Percentiles rank a stretch among this genome's conserved stretches.
Conservation (phyloP, 2,888 invertebrate genomes). For the Pandemis cinnamomeana region DNA sequence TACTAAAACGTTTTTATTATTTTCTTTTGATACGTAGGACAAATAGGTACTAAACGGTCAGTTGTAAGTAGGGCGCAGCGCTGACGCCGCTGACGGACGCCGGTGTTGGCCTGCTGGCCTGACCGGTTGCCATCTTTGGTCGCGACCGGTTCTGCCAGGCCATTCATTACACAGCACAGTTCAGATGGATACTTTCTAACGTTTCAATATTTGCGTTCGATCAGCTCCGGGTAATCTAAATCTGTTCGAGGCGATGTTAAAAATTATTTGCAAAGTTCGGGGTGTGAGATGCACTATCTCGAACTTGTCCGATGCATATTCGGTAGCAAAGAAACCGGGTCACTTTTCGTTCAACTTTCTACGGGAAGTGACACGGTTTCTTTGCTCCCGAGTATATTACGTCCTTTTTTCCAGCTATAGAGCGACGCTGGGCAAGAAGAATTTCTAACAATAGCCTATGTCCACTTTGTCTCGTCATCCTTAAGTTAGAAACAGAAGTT, state of each 20-base stretch:
- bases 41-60: constrained; percentile 51
- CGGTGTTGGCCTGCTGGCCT: constrained; percentile 74
- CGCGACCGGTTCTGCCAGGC: constrained; percentile 75
- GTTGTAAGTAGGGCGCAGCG: constrained; percentile 67
- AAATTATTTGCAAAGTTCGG: constrained; percentile 28
- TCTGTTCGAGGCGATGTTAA: constrained; percentile 39
- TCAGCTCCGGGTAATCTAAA: constrained; percentile 44
- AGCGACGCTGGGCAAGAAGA: neutral
- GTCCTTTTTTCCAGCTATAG: too few species aligned
- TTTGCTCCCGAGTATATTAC: too few species aligned
- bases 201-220: constrained; percentile 54
- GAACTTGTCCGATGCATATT: neutral
- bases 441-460: neutral
- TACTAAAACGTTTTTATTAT: neutral
- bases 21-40: constrained; percentile 41
- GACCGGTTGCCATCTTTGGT: constrained; percentile 79
- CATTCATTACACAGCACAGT: constrained; percentile 64
- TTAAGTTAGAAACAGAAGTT: neutral
- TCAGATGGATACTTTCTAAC: constrained; percentile 57
- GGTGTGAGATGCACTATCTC: neutral
- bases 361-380: too few species aligned
- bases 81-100: constrained; percentile 49
- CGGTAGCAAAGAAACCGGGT: too few species aligned
- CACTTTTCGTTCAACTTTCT: too few species aligned
- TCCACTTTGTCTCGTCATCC: neutral